These are phyloP conservation scores for Tenualosa thibaudeaui DNA, from an alignment of 2,797 vertebrate genomes.

Conservation along the genomic window DNA sequence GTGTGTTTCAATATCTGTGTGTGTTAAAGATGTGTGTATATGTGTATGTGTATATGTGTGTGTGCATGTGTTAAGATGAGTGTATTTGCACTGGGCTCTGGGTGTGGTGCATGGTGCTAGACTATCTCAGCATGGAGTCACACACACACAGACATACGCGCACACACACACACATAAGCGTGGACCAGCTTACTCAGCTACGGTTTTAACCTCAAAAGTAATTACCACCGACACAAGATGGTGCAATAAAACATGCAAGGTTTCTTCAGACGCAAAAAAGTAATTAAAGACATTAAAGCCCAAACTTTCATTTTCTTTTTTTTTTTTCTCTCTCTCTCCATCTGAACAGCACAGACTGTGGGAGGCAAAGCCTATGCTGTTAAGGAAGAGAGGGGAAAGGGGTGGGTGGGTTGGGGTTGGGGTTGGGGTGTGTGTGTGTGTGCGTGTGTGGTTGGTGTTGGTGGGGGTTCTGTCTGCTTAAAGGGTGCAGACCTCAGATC, in stretches of 20 bases:
- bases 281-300: slow-evolving; percentile 44
- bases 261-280: slow-evolving; percentile 47
- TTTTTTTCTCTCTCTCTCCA: background rate
- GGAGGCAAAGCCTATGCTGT: slow-evolving; percentile 6
- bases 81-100: background rate
- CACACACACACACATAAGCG: background rate
- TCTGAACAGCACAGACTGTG: slow-evolving; percentile 56
- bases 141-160: background rate
- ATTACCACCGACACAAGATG: slow-evolving; percentile 60
- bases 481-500: slow-evolving; percentile 57
- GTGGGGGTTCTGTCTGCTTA: slow-evolving; percentile 54
- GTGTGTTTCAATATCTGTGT: background rate
- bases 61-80: background rate
- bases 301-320: slow-evolving; percentile 56
- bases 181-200: slow-evolving; percentile 50
- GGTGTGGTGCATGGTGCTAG: slow-evolving; percentile 27
- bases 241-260: slow-evolving; percentile 46
- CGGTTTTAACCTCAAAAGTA: slow-evolving; percentile 64
- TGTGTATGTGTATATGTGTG: background rate
- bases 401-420: slow-evolving; percentile 32
- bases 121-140: background rate
- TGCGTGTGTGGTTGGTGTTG: slow-evolving; percentile 31
- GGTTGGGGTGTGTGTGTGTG: background rate
- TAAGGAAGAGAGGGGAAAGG: background rate
- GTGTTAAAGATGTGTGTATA: background rate